phyloP scores from a whole-genome alignment of 2,113 vertebrate genomes.

The rabbit (Oryctolagus cuniculus) region DNA sequence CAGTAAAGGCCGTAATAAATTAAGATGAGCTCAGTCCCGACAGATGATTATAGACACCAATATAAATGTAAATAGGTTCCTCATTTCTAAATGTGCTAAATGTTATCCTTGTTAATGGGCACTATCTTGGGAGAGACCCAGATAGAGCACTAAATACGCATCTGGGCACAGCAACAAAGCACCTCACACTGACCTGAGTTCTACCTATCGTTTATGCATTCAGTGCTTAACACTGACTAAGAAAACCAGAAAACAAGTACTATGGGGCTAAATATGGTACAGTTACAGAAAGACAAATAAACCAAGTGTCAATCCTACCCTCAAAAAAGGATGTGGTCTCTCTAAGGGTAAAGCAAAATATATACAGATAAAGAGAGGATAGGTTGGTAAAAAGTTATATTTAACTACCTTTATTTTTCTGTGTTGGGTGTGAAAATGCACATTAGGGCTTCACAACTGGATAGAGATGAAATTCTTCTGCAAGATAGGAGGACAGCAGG shows the following conservation, averaged over 20 bases:
- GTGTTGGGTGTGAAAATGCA: background rate
- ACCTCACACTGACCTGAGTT: background rate
- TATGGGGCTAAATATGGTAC: background rate
- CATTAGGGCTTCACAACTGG: background rate
- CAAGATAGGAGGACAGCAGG: background rate
- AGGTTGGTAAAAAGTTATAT: background rate
- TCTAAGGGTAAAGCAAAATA: background rate
- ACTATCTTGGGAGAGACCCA: conserved; percentile 22
- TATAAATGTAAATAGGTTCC: conserved; percentile 76
- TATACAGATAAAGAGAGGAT: background rate
- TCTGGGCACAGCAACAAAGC: background rate
- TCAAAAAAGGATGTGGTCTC: background rate
- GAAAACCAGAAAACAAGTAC: background rate
- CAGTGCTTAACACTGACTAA: background rate
- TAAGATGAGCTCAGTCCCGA: conserved; percentile 64
- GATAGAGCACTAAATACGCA: background rate
- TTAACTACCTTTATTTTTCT: background rate
- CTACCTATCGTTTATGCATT: background rate
- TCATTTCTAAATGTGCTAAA: conserved; percentile 48
- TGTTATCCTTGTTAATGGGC: conserved; percentile 39
- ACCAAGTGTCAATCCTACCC: background rate
- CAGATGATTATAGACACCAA: conserved; percentile 66
- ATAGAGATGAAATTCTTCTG: background rate
- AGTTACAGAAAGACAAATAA: background rate
- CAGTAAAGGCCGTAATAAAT: conserved; percentile 72